phyloP scores from a whole-genome alignment of 2,797 vertebrate species.

The Taenioides sp. region DNA sequence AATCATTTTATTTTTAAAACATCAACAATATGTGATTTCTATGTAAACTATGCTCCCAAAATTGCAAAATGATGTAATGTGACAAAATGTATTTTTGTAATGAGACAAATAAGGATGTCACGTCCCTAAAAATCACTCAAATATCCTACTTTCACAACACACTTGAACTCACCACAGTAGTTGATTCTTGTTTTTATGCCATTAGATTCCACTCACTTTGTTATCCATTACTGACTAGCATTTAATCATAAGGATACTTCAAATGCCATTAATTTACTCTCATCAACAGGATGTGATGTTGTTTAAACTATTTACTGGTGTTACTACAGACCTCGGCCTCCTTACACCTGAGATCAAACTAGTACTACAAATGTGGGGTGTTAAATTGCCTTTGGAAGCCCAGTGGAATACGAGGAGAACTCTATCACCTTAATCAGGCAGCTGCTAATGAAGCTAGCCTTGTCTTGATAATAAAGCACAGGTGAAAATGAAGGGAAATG shows the following conservation, averaged over 20 bases:
- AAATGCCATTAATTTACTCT: neutral
- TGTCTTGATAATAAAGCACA: neutral
- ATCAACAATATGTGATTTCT: too few relatives aligned
- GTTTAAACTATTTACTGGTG: neutral
- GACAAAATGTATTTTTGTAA: too few relatives aligned
- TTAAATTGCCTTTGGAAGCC: neutral
- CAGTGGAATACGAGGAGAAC: neutral
- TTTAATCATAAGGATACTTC: neutral
- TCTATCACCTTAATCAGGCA: slow-evolving; percentile 6
- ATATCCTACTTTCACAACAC: neutral
- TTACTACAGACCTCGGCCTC: neutral
- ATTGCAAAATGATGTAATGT: too few relatives aligned
- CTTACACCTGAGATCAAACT: neutral
- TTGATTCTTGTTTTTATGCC: too few relatives aligned
- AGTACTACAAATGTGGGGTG: neutral
- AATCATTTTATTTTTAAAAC: too few relatives aligned
- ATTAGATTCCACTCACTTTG: neutral
- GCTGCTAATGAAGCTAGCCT: slow-evolving; percentile 7
- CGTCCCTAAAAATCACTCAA: neutral
- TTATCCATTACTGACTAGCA: neutral
- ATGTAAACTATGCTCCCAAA: too few relatives aligned
- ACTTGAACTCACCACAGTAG: neutral
- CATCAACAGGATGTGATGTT: neutral
- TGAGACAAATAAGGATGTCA: too few relatives aligned
- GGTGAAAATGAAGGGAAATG: neutral